These are phyloP conservation scores for Aldabrachelys gigantea DNA, from an alignment of 2,113 vertebrate species.

Conservation along the genomic window DNA sequence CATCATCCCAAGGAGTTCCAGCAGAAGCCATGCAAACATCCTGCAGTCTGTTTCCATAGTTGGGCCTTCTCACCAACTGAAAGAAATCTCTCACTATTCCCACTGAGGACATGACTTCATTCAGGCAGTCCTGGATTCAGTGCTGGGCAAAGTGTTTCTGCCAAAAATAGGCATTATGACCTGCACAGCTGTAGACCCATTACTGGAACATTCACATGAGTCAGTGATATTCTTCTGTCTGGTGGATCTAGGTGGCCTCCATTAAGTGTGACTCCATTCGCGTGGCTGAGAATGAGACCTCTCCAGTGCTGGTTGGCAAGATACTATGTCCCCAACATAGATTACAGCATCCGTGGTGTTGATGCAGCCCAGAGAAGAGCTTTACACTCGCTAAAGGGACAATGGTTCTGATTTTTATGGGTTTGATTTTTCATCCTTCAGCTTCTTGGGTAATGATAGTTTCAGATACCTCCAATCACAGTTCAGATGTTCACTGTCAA, in stretches of 20 bases:
- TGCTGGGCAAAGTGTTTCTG: neutral
- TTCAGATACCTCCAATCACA: too few relatives aligned
- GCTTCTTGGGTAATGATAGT: too few relatives aligned
- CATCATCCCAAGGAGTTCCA: neutral
- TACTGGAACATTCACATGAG: neutral
- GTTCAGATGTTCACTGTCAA: too few relatives aligned
- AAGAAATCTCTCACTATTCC: neutral
- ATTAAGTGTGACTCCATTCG: neutral
- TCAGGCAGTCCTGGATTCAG: neutral
- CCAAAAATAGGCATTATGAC: too few relatives aligned
- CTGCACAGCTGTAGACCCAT: neutral
- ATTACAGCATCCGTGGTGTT: neutral
- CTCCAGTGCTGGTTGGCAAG: neutral
- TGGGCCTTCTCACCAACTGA: neutral
- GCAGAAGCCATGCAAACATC: neutral
- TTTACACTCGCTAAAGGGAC: neutral
- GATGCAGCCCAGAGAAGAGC: neutral
- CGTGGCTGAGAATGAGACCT: neutral
- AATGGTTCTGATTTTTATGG: neutral
- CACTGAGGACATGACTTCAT: neutral
- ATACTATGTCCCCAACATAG: neutral
- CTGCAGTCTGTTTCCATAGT: neutral
- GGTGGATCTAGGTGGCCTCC: neutral
- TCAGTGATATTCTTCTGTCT: neutral
- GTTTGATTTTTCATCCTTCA: too few relatives aligned